These are phyloP conservation scores for Drosophila austrosaltans DNA, from an alignment of 2,888 invertebrate species.

Conservation along the genomic window DNA sequence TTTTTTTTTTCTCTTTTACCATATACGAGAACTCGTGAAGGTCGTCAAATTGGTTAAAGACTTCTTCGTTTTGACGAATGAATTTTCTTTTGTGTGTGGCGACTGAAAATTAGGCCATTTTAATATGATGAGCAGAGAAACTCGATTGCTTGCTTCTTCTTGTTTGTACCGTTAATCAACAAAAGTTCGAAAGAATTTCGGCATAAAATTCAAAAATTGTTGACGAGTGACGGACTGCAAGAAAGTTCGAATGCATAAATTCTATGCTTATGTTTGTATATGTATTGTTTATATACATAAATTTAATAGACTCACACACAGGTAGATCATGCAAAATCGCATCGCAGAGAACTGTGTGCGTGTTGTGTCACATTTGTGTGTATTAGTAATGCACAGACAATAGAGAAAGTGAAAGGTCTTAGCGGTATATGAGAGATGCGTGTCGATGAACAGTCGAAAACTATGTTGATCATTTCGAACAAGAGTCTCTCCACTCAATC, in stretches of 20 bases:
- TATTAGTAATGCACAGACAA: slow-evolving; percentile 28
- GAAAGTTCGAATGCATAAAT: slow-evolving; percentile 34
- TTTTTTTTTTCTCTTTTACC: too few species aligned
- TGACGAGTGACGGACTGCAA: neutral
- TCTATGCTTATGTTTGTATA: neutral
- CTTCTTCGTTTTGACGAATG: neutral
- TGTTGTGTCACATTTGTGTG: neutral
- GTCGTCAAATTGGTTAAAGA: slow-evolving; percentile 5
- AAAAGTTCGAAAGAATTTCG: slow-evolving; percentile 19
- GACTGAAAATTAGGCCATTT: slow-evolving; percentile 47
- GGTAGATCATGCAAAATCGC: neutral
- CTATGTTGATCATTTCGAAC: slow-evolving; percentile 2
- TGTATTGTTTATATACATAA: too few species aligned
- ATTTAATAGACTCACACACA: neutral
- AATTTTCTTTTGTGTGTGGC: slow-evolving; percentile 14
- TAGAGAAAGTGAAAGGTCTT: slow-evolving; percentile 66
- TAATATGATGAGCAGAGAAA: slow-evolving; percentile 31
- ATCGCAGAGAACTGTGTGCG: slow-evolving; percentile 1
- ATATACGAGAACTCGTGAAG: slow-evolving; percentile 16
- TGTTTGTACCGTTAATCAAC: slow-evolving; percentile 9
- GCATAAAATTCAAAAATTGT: slow-evolving; percentile 40
- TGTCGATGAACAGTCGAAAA: slow-evolving; percentile 28
- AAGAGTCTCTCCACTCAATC: slow-evolving; percentile 12
- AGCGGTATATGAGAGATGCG: slow-evolving; percentile 44
- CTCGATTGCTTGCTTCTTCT: neutral